Percentiles rank a stretch among this genome's conserved stretches.
phyloP scores from a whole-genome alignment of 2,888 invertebrate species.

The Junonia oenone region DNA sequence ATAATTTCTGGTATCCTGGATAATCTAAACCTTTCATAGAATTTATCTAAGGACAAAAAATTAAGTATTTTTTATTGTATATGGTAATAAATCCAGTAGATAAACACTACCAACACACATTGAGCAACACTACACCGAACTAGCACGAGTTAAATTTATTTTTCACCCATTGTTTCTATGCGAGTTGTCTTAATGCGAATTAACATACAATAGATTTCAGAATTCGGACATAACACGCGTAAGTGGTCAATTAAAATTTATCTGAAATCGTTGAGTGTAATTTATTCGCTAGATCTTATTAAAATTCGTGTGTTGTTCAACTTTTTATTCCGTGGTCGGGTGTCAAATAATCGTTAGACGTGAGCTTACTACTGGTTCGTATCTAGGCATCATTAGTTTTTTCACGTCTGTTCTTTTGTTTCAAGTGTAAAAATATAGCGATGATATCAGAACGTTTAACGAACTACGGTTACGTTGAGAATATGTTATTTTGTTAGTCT shows the following conservation, averaged over 20 bases:
- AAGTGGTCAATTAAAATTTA: slow-evolving; percentile 11
- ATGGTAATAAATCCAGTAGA: too few species aligned
- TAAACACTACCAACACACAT: not conserved
- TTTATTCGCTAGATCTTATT: slow-evolving; percentile 5
- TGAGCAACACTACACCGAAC: not conserved
- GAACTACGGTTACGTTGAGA: not conserved
- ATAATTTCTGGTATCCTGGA: too few species aligned
- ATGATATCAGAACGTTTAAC: slow-evolving; percentile 13
- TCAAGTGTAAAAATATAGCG: slow-evolving; percentile 11
- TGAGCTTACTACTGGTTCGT: slow-evolving; percentile 6
- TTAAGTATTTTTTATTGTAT: too few species aligned
- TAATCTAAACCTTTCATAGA: too few species aligned
- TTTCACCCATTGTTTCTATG: not conserved
- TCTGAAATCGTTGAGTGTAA: slow-evolving; percentile 2
- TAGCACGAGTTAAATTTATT: not conserved
- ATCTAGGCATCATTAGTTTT: slow-evolving; percentile 7
- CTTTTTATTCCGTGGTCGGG: slow-evolving; percentile 16
- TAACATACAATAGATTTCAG: slow-evolving; percentile 16
- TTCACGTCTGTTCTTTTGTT: slow-evolving; percentile 4
- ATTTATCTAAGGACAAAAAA: too few species aligned
- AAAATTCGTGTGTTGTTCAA: slow-evolving; percentile 8
- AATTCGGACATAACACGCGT: slow-evolving; percentile 3
- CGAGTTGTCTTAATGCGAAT: not conserved
- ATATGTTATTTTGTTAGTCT: not conserved
- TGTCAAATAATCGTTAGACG: slow-evolving; percentile 20